Percentiles rank a stretch among this genome's conserved stretches.
Evolutionary conservation across 1,140 invertebrate genomes (phyloP).

Genomic region (Penaeus indicus): DNA sequence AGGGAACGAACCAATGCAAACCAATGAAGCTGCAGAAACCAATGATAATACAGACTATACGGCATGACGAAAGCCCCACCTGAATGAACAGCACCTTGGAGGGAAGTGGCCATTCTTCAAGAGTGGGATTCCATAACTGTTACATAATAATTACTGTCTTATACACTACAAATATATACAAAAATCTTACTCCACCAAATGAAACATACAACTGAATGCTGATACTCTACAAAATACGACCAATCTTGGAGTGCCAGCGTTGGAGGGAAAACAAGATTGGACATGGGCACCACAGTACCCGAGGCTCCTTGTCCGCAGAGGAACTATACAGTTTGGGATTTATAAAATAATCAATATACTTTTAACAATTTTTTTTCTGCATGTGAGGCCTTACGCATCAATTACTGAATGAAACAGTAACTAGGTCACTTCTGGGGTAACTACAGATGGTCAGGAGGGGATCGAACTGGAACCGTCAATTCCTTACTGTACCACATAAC

Average conservation of each 20-base stretch:
- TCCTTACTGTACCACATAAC: slow-evolving; percentile 23
- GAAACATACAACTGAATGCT: slow-evolving; percentile 65
- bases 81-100: slow-evolving; percentile 47
- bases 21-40: slow-evolving; percentile 62
- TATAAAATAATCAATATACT: slow-evolving; percentile 51
- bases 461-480: slow-evolving; percentile 39
- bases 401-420: slow-evolving; percentile 42
- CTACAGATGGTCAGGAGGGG: slow-evolving; percentile 51
- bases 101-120: slow-evolving; percentile 51
- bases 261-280: slow-evolving; percentile 57
- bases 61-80: slow-evolving; percentile 56
- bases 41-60: slow-evolving; percentile 65
- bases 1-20: slow-evolving; percentile 64
- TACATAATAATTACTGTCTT: slow-evolving; percentile 65
- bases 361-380: slow-evolving; percentile 42
- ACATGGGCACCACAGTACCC: slow-evolving; percentile 40
- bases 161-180: slow-evolving; percentile 65
- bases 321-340: slow-evolving; percentile 58
- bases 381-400: slow-evolving; percentile 38
- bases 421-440: slow-evolving; percentile 51
- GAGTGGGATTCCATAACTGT: slow-evolving; percentile 60
- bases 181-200: slow-evolving; percentile 61
- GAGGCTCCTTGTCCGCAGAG: slow-evolving; percentile 57
- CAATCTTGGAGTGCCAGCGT: slow-evolving; percentile 60
- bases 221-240: slow-evolving; percentile 63